Evolutionary conservation across 2,888 invertebrate genomes (phyloP), one percentile per base, ranked within the genome.

Genomic region (Priocnemis perturbator): DNA sequence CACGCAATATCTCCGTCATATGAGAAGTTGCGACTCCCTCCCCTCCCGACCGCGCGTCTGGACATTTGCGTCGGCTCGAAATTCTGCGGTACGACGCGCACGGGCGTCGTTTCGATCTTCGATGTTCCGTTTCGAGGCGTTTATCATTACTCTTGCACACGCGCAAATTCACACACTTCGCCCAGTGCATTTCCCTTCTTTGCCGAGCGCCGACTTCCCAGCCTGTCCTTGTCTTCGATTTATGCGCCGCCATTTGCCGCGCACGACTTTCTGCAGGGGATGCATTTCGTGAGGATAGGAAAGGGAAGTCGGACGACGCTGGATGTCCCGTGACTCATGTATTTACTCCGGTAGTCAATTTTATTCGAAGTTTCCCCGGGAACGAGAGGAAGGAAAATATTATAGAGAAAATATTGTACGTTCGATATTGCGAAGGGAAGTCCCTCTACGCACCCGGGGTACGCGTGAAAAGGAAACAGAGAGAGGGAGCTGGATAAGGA

Each of bases 1-100:
- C 73, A 71, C 74, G 77, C 77, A 60, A 68, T 77, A 69, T 77
- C 64, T 70, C 52, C 67, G 30, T 9, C 65, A 30, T 58, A 64
- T 56, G 57, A 19, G 63, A 50, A 64, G 65, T 26, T 26, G 64
- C 52, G n/a, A 26, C 60, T 30, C 30, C n/a, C 37, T 26, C 52
- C 52, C 30, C 14, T 52, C 60, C 14, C n/a, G 11, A 23, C 23
- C 30, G 26, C 30, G 26, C 17, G 23, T 56, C n/a, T n/a, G 17
- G n/a, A 14, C 21, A 58, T 57, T 37, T 26, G 37, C 19, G 37
- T 19, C 3, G 15, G 11, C 4, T 11, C 37, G 37, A 37, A 37
- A 37, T 11, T 57, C 14, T 19, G 9, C 45, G 20, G 45, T 44
- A 44, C 1, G 1, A 11, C 7, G 37, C 7, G 37, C 1, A 37